Conservation (phyloP, 1,140 invertebrate genomes). For the Drosophila sproati region DNA sequence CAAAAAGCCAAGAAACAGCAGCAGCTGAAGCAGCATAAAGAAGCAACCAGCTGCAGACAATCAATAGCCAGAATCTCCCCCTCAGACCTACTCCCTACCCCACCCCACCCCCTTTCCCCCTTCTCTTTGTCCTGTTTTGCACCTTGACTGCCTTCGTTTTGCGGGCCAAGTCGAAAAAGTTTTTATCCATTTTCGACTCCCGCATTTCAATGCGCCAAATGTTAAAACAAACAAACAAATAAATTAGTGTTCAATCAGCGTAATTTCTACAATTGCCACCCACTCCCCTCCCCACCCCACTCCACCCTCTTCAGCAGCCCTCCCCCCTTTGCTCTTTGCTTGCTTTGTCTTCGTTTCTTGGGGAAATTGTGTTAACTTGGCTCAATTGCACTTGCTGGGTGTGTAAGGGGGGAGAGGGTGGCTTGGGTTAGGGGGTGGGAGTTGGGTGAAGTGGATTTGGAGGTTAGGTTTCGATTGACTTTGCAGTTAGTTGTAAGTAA, state of each 20-base stretch:
- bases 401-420: background rate
- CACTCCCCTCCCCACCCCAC: constrained; percentile 1
- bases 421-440: background rate
- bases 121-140: background rate
- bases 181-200: constrained; percentile 49
- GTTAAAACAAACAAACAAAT: constrained; percentile 80
- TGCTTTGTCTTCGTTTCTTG: constrained; percentile 39
- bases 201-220: constrained; percentile 60
- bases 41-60: constrained; percentile 38
- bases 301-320: background rate
- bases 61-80: constrained; percentile 18
- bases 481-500: constrained; percentile 68
- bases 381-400: constrained; percentile 58
- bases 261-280: constrained; percentile 69
- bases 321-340: constrained; percentile 8
- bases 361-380: constrained; percentile 56
- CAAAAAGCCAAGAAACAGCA: constrained; percentile 23
- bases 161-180: constrained; percentile 19
- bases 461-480: constrained; percentile 16
- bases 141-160: constrained; percentile 36
- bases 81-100: background rate
- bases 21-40: background rate
- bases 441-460: background rate
- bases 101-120: background rate
- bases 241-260: constrained; percentile 83